Conservation (phyloP, 1,140 invertebrate genomes). For the Lerema accius region DNA sequence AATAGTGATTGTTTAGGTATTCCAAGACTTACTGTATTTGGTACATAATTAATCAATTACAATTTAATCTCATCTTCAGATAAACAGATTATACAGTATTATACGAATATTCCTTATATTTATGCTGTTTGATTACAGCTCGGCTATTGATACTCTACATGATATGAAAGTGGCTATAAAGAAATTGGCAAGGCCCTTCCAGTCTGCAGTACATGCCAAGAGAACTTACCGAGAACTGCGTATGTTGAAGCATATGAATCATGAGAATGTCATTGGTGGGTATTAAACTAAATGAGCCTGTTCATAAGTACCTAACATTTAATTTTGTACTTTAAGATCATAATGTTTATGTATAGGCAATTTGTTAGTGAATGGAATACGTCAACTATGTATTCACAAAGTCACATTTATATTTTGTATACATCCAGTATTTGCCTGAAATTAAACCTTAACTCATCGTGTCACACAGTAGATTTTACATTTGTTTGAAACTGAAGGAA, state of each 20-base stretch:
- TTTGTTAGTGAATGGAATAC: too few relatives aligned
- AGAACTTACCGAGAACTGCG: constrained; percentile 98
- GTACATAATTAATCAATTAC: background rate
- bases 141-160: constrained; percentile 89
- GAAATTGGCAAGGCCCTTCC: constrained; percentile 98
- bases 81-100: background rate
- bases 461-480: too few relatives aligned
- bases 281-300: too few relatives aligned
- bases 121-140: constrained; percentile 85
- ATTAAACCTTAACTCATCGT: too few relatives aligned
- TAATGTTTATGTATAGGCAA: too few relatives aligned
- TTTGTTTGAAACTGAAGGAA: too few relatives aligned
- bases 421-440: too few relatives aligned
- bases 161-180: constrained; percentile 98
- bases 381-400: too few relatives aligned
- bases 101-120: background rate
- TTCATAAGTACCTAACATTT: too few relatives aligned
- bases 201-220: constrained; percentile 99
- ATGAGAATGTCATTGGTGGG: constrained; percentile 96
- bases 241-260: constrained; percentile 99
- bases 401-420: too few relatives aligned
- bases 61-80: constrained; percentile 2
- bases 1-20: constrained; percentile 9
- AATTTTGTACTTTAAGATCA: too few relatives aligned
- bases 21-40: background rate